Conservation (phyloP, 2,888 invertebrate genomes). For the Tolmerus cingulatus region DNA sequence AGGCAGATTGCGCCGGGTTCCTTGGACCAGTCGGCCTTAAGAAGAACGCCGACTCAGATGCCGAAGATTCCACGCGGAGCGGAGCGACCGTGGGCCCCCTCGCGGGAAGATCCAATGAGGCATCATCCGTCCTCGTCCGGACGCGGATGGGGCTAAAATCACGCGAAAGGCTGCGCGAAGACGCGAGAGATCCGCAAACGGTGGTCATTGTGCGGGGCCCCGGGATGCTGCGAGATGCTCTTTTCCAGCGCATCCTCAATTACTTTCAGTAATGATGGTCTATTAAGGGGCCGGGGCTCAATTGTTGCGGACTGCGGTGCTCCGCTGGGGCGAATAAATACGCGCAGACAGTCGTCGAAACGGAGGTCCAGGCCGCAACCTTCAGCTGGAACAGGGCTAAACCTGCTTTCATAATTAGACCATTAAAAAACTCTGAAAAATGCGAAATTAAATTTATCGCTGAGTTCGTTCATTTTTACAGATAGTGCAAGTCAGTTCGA, state of each 20-base stretch:
- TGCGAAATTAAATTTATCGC: slow-evolving; percentile 25
- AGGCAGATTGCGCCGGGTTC: slow-evolving; percentile 16
- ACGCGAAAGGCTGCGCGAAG: neutral
- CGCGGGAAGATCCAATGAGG: neutral
- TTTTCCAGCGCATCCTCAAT: slow-evolving; percentile 18
- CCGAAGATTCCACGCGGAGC: slow-evolving; percentile 22
- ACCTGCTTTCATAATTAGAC: slow-evolving; percentile 30
- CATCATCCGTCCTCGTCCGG: neutral
- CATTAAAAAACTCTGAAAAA: slow-evolving; percentile 19
- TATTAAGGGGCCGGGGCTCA: slow-evolving; percentile 7
- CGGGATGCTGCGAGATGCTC: neutral
- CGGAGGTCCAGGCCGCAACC: neutral
- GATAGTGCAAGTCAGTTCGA: neutral
- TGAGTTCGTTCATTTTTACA: neutral
- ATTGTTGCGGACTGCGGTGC: neutral
- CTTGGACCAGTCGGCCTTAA: slow-evolving; percentile 19
- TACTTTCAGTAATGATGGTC: slow-evolving; percentile 36
- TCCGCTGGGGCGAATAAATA: slow-evolving; percentile 3
- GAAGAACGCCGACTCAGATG: slow-evolving; percentile 20
- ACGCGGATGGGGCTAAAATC: neutral
- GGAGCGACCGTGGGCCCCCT: neutral
- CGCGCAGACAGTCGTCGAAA: neutral
- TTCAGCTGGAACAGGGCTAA: neutral
- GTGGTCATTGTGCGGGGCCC: neutral
- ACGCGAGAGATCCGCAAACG: neutral